phyloP scores from a whole-genome alignment of 1,140 invertebrate genomes.

The Lerema accius region DNA sequence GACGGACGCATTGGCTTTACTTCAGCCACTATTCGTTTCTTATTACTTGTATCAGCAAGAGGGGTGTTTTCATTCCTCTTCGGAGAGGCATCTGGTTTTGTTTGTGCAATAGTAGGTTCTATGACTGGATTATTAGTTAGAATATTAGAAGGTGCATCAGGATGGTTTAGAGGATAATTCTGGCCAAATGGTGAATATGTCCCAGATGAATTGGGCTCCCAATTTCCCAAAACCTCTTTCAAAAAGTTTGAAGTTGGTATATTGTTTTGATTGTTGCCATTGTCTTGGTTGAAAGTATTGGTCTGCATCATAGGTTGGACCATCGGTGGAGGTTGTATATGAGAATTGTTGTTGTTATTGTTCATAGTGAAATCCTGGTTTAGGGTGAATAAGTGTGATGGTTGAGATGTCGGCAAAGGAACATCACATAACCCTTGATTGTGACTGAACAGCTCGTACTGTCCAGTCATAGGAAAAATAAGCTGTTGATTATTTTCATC shows the following conservation, averaged over 20 bases:
- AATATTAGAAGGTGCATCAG: slow-evolving; percentile 64
- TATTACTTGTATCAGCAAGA: slow-evolving; percentile 83
- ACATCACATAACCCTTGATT: slow-evolving; percentile 63
- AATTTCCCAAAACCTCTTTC: slow-evolving; percentile 91
- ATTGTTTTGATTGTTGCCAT: slow-evolving; percentile 46
- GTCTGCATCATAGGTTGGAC: slow-evolving; percentile 42
- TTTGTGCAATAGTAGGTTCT: slow-evolving; percentile 48
- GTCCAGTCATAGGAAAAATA: slow-evolving; percentile 73
- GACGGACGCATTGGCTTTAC: slow-evolving; percentile 93
- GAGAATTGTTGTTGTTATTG: slow-evolving; percentile 63
- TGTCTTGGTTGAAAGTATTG: slow-evolving; percentile 55
- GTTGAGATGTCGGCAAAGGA: slow-evolving; percentile 51
- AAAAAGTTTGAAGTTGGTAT: slow-evolving; percentile 79
- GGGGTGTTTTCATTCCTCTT: slow-evolving; percentile 70
- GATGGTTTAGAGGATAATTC: slow-evolving; percentile 76
- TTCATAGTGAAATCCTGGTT: slow-evolving; percentile 64
- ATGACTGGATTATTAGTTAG: slow-evolving; percentile 53
- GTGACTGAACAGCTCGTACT: slow-evolving; percentile 75
- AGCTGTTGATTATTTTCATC: slow-evolving; percentile 77
- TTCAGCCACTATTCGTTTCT: slow-evolving; percentile 90
- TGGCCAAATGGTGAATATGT: slow-evolving; percentile 91
- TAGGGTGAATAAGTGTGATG: slow-evolving; percentile 58
- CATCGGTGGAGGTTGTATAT: slow-evolving; percentile 48
- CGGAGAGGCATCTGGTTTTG: slow-evolving; percentile 59
- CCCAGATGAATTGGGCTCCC: slow-evolving; percentile 90